Conservation (phyloP, 2,888 invertebrate species). For the Trachelus tabidus region DNA sequence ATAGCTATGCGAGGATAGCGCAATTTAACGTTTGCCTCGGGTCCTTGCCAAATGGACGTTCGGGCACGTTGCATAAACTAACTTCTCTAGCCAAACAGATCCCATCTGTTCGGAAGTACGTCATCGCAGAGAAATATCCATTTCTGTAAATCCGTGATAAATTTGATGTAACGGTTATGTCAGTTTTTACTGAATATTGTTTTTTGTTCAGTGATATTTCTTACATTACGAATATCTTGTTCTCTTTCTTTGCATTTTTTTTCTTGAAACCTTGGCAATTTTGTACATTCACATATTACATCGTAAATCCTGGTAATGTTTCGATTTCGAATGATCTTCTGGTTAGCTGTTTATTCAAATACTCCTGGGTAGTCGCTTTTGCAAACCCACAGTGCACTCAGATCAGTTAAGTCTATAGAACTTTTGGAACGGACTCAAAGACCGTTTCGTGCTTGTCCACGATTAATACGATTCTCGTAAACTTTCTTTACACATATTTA, state of each 20-base stretch:
- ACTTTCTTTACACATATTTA: neutral
- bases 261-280: too few relatives aligned
- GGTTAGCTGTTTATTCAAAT: neutral
- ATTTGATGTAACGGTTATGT: neutral
- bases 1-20: neutral
- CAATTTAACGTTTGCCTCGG: neutral
- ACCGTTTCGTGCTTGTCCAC: neutral
- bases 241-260: neutral
- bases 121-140: neutral
- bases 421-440: neutral
- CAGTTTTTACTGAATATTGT: neutral
- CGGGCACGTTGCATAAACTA: constrained; percentile 1
- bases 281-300: neutral
- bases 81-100: neutral
- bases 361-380: neutral
- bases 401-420: neutral
- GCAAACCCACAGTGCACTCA: neutral
- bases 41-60: constrained; percentile 4
- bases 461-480: neutral
- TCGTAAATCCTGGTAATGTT: neutral
- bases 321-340: neutral
- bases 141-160: neutral
- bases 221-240: neutral
- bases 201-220: neutral
- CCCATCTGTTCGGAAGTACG: neutral